Percentiles rank a stretch among this genome's conserved stretches.
phyloP scores from a whole-genome alignment of 35 echinoderm and acorn worm genomes.

The Apostichopus californicus region DNA sequence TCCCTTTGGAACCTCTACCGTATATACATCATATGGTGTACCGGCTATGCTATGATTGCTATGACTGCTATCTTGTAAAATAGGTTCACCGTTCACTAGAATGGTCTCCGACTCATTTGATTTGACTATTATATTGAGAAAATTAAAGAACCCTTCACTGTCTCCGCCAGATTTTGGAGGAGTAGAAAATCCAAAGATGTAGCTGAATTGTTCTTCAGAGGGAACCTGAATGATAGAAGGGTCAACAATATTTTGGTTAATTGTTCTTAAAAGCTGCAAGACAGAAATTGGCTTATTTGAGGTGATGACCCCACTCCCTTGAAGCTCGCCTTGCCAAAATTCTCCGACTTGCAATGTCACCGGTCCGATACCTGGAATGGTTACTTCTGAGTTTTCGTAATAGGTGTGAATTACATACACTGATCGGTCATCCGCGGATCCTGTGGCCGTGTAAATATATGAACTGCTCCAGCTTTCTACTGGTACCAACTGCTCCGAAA shows the following conservation, averaged over 20 bases:
- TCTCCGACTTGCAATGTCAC: constrained; percentile 44
- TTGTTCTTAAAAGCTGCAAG: constrained; percentile 44
- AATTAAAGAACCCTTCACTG: constrained; percentile 58
- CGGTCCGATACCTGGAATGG: constrained; percentile 17
- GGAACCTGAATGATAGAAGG: constrained; percentile 76
- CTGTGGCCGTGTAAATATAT: constrained; percentile 64
- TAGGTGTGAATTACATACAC: constrained; percentile 60
- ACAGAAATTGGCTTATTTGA: constrained; percentile 56
- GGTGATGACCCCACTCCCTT: constrained; percentile 55
- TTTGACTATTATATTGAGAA: constrained; percentile 68
- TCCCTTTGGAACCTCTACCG: constrained; percentile 59
- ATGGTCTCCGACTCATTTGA: constrained; percentile 27
- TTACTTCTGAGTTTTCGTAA: constrained; percentile 45
- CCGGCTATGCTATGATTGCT: constrained; percentile 27
- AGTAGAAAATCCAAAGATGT: constrained; percentile 68
- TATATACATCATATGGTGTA: constrained; percentile 57
- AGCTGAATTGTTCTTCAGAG: constrained; percentile 64
- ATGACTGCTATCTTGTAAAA: not conserved
- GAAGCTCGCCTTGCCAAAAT: constrained; percentile 55
- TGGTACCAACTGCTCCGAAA: constrained; percentile 70
- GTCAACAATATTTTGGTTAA: constrained; percentile 56
- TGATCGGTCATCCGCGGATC: not conserved
- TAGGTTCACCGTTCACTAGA: constrained; percentile 30
- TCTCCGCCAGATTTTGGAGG: constrained; percentile 66
- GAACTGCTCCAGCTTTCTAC: constrained; percentile 66